A percentile compares a stretch with the other conserved stretches of the same genome.
Evolutionary conservation across 2,888 invertebrate genomes (phyloP).

Genomic region (Rapana venosa): DNA sequence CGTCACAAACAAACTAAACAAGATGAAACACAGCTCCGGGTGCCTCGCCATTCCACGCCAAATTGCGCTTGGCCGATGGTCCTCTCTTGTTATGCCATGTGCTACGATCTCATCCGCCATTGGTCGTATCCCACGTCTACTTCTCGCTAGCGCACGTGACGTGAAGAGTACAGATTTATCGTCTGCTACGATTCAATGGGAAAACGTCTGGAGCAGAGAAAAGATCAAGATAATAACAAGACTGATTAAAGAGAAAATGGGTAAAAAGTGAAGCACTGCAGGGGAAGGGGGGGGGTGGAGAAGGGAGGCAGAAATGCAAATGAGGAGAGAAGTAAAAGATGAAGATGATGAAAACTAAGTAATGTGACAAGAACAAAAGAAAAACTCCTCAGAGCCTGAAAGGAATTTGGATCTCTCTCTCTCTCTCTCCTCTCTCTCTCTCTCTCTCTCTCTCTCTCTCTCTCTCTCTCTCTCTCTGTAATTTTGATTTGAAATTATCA

Average conservation of each 20-base stretch:
- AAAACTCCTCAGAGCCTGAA: not conserved
- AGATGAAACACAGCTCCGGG: conserved; percentile 54
- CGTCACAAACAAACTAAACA: conserved; percentile 51
- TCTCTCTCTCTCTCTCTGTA: not conserved
- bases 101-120: conserved; percentile 63
- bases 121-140: conserved; percentile 66
- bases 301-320: not conserved
- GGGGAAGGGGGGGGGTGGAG: not conserved
- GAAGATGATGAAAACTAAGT: not conserved
- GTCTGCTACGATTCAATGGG: conserved; percentile 26
- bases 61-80: conserved; percentile 51
- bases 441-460: not conserved
- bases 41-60: conserved; percentile 60
- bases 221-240: not conserved
- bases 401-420: not conserved
- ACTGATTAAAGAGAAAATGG: not conserved
- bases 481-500: no score
- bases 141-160: conserved; percentile 41
- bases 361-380: not conserved
- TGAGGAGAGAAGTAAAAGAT: not conserved
- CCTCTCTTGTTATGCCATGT: conserved; percentile 49
- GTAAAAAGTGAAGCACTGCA: not conserved
- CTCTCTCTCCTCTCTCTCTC: not conserved
- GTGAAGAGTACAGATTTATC: not conserved
- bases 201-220: not conserved